Conservation (phyloP, 2,113 vertebrate species). For the Hystrix brachyura region DNA sequence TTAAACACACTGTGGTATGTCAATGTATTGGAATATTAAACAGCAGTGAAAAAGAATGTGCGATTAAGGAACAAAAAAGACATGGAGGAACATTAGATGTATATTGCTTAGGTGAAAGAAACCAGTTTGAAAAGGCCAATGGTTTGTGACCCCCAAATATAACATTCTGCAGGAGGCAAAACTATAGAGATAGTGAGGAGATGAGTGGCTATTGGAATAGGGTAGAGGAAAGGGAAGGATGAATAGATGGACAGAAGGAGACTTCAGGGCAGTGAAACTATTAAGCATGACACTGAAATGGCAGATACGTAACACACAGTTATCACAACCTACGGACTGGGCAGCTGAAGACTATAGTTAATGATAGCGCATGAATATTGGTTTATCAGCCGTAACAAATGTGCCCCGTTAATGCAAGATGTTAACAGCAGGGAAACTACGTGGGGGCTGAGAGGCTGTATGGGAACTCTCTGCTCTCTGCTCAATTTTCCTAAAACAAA, state of each 20-base stretch:
- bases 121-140: neutral
- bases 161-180: neutral
- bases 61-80: neutral
- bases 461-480: neutral
- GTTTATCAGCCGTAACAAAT: neutral
- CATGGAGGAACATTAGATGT: neutral
- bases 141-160: rapidly evolving
- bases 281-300: neutral
- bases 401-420: neutral
- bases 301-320: neutral
- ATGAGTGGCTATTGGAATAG: neutral
- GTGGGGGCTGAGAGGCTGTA: no score
- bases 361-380: neutral
- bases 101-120: neutral
- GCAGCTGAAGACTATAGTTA: neutral
- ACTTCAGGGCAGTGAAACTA: neutral
- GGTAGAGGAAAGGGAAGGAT: neutral
- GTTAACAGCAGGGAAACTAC: neutral
- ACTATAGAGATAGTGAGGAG: neutral
- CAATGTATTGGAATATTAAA: neutral
- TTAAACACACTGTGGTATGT: no score
- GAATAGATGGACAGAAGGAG: neutral
- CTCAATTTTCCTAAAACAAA: neutral
- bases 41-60: neutral
- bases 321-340: no score